Evolutionary conservation across 1,140 invertebrate species (phyloP), one percentile per base, ranked within the genome.

Genomic region (Linepithema humile): DNA sequence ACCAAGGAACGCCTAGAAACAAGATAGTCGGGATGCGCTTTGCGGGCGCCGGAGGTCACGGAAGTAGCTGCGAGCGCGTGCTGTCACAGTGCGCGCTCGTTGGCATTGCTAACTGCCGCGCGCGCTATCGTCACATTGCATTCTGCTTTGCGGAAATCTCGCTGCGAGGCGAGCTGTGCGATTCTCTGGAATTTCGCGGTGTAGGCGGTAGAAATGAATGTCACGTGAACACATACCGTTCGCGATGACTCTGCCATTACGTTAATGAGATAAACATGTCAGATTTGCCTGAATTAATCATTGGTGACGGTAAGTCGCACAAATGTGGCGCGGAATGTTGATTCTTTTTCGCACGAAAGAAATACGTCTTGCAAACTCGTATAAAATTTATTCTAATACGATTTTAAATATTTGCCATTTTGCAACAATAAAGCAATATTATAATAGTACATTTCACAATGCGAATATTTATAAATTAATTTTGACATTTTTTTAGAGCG

Each of bases 1-100:
- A 70, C 67, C 45, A 59, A 82, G 70, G 53, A 88, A 84, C 60
- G 62, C 55, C 53, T 38, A 55, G 72, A 70, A 84, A 72, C 83
- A 72, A 88, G 87, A 85, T 83, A 87, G 80, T 84, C 60, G 48
- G 85, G 86, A 87, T 84, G 75, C 78, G 85, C 70, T 84, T 62
- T 74, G 59, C 32, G 55, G 64, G 53, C 35, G 53, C 69, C 32
- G 72, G 83, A 77, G 84, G 77, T 88, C 86, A 73, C 73, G 72
- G 77, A 85, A 75, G 64, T 84, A 74, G 35, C 59, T 53, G 64
- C n/a, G 45, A 83, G 64, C 70, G 48, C 55, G 38, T 62, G 60
- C 75, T 72, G 78, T 82, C 78, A 74, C 29, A 45, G 38, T 57
- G 78, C 60, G 78, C 60, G 29, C 62, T 50, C 64, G 23, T 60